Conservation (phyloP, 1,140 invertebrate genomes). For the Micrasema minimum region DNA sequence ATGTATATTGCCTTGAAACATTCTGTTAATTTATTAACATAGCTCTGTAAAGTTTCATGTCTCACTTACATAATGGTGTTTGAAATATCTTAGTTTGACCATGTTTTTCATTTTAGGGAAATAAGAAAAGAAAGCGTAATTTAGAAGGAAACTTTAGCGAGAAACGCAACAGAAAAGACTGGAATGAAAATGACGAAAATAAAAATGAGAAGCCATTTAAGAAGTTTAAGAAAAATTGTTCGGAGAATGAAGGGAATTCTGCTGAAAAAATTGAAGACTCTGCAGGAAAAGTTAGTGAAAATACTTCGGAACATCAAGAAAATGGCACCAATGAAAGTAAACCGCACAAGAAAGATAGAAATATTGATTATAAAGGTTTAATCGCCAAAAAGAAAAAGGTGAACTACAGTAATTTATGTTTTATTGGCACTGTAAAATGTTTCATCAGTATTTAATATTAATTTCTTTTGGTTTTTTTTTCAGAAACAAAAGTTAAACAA, state of each 20-base stretch:
- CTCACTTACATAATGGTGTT: too few relatives aligned
- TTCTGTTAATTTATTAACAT: too few relatives aligned
- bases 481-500: conserved; percentile 57
- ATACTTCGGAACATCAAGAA: background rate
- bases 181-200: background rate
- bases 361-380: conserved; percentile 40
- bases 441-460: conserved; percentile 4
- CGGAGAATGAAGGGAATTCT: conserved; percentile 7
- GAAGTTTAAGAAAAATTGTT: conserved; percentile 21
- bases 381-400: conserved; percentile 52
- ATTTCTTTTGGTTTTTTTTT: conserved; percentile 46
- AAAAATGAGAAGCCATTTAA: background rate
- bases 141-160: conserved; percentile 2
- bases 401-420: conserved; percentile 8
- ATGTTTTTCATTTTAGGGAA: conserved; percentile 43
- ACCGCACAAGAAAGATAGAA: conserved; percentile 29
- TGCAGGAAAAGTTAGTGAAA: background rate
- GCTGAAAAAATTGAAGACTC: background rate
- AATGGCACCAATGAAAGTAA: conserved; percentile 31
- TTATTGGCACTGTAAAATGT: too few relatives aligned
- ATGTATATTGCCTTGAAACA: too few relatives aligned
- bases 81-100: too few relatives aligned
- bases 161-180: conserved; percentile 1
- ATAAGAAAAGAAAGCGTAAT: conserved; percentile 50
- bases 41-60: too few relatives aligned